A percentile compares a stretch with the other conserved stretches of the same genome.
Evolutionary conservation across 2,797 vertebrate species (phyloP).

Genomic region (Enteromius anoplus): DNA sequence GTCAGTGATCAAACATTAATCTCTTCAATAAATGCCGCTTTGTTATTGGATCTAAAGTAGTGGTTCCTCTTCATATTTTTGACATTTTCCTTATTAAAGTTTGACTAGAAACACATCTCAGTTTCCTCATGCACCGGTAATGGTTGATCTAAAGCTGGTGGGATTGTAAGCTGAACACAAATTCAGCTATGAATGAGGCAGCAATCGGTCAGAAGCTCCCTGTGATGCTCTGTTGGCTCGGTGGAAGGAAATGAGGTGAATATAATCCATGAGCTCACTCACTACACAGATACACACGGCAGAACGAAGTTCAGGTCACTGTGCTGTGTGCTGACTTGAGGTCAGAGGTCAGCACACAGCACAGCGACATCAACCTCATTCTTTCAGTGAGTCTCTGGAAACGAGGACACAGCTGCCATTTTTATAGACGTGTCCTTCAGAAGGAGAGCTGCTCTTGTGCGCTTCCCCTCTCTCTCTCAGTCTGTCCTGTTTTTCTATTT

Average conservation of each 20-base stretch:
- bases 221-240: background rate
- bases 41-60: background rate
- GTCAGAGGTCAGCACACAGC: background rate
- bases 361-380: background rate
- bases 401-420: slow-evolving; percentile 13
- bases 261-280: background rate
- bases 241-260: background rate
- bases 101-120: background rate
- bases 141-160: background rate
- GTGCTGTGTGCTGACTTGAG: background rate
- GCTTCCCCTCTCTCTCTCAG: background rate
- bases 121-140: background rate
- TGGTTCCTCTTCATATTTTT: background rate
- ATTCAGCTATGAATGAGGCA: background rate
- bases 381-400: background rate
- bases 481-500: slow-evolving; percentile 25
- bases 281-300: background rate
- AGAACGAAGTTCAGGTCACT: background rate
- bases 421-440: slow-evolving; percentile 13
- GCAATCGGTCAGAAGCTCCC: background rate
- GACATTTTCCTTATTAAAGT: background rate
- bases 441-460: background rate
- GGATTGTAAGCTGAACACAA: background rate
- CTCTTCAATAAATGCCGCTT: background rate
- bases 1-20: background rate